These are phyloP conservation scores for Aphaenogaster rudis DNA, from an alignment of 1,140 invertebrate genomes.

Conservation along the genomic window DNA sequence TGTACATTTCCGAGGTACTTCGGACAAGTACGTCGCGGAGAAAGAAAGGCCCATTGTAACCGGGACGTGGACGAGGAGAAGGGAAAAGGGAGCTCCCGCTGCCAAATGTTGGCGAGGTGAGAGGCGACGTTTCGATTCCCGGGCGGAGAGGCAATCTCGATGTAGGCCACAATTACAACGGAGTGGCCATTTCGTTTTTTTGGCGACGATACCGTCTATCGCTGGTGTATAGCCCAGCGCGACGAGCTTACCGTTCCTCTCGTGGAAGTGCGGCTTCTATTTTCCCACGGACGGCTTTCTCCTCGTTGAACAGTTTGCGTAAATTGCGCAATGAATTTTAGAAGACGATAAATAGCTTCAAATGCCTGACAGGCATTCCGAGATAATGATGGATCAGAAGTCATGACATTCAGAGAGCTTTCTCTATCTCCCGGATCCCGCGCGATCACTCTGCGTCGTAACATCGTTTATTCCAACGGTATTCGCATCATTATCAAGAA, in stretches of 20 bases:
- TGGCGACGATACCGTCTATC: not conserved
- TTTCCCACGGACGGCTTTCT: not conserved
- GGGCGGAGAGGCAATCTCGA: conserved; percentile 16
- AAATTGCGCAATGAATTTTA: conserved; percentile 7
- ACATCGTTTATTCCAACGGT: not conserved
- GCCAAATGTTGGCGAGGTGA: conserved; percentile 28
- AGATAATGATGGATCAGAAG: conserved; percentile 31
- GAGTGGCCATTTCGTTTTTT: conserved; percentile 36
- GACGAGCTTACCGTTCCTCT: not conserved
- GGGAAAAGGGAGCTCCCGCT: not conserved
- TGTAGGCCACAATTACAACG: conserved; percentile 36
- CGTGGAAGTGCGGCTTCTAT: not conserved
- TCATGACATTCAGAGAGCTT: conserved; percentile 20
- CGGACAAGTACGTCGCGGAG: conserved; percentile 17
- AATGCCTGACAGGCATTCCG: not conserved
- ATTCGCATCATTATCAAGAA: conserved; percentile 16
- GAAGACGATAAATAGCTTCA: conserved; percentile 25
- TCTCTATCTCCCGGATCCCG: not conserved
- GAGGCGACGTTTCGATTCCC: conserved; percentile 12
- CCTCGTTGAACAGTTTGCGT: not conserved
- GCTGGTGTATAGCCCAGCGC: not conserved
- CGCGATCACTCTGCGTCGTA: not conserved
- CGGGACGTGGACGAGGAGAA: not conserved
- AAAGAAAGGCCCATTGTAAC: conserved; percentile 11
- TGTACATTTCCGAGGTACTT: conserved; percentile 45